A percentile compares a stretch with the other conserved stretches of the same genome.
Conservation (phyloP, 2,888 invertebrate genomes). For the Ditula angustiorana region DNA sequence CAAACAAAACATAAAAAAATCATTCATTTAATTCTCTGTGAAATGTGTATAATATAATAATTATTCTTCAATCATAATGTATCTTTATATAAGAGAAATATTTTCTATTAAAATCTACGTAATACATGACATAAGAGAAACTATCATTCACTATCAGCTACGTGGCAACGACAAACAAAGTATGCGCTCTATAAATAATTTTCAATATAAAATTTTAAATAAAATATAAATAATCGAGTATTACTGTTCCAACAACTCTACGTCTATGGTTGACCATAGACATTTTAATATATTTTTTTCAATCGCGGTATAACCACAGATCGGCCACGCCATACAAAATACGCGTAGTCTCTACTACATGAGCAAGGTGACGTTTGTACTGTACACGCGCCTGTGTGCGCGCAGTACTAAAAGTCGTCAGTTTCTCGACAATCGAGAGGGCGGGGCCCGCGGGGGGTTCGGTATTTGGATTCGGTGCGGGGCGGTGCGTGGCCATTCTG, state of each 20-base stretch:
- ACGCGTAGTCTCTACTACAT: no score
- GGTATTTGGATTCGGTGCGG: no score
- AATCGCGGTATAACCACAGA: no score
- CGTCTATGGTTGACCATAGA: conserved; percentile 80
- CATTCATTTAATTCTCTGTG: conserved; percentile 81
- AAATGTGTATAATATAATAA: conserved; percentile 73
- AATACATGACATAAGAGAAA: conserved; percentile 74
- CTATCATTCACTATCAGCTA: conserved; percentile 62
- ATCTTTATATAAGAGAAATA: conserved; percentile 73
- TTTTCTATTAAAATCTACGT: conserved; percentile 77
- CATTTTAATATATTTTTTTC: conserved; percentile 63
- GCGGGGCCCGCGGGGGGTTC: no score
- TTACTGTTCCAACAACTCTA: conserved; percentile 81
- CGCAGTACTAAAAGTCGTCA: no score
- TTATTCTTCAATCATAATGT: conserved; percentile 67
- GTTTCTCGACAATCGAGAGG: no score
- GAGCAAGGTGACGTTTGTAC: no score
- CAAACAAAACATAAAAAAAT: conserved; percentile 69
- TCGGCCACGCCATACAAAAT: no score
- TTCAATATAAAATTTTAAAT: conserved; percentile 76
- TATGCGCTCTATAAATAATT: conserved; percentile 68
- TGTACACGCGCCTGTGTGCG: no score
- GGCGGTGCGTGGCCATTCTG: no score
- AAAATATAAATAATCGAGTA: conserved; percentile 85
- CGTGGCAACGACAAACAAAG: conserved; percentile 77